phyloP scores from a whole-genome alignment of 2,888 invertebrate genomes.

The Lithophane leautieri region DNA sequence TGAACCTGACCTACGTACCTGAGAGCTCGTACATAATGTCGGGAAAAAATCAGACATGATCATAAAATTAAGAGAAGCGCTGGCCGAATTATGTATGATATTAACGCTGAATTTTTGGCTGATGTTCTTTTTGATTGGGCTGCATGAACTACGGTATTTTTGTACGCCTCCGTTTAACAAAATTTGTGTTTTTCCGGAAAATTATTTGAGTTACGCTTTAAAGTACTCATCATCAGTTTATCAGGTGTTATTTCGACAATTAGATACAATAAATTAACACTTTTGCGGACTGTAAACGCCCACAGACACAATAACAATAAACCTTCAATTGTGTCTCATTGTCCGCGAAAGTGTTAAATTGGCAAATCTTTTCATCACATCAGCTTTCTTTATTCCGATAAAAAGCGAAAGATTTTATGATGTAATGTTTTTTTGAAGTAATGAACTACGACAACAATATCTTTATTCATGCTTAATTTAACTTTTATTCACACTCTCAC shows the following conservation, averaged over 20 bases:
- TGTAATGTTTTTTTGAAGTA: neutral
- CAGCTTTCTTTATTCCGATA: neutral
- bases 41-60: conserved; percentile 58
- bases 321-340: too few species aligned
- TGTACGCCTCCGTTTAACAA: neutral
- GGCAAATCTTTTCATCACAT: neutral
- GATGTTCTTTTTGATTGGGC: conserved; percentile 40
- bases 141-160: conserved; percentile 23
- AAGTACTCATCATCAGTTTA: neutral
- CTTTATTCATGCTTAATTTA: neutral
- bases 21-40: conserved; percentile 41
- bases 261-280: neutral
- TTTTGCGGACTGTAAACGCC: too few species aligned
- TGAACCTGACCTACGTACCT: conserved; percentile 15
- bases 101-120: conserved; percentile 24
- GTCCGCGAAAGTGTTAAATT: too few species aligned
- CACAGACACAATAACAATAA: too few species aligned
- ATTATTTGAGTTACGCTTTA: neutral
- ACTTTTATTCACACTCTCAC: neutral
- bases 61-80: conserved; percentile 61
- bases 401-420: neutral
- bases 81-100: conserved; percentile 51
- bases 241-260: neutral
- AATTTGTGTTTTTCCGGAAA: neutral
- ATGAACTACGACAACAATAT: too few species aligned